Evolutionary conservation across 2,888 invertebrate genomes (phyloP), one percentile per base, ranked within the genome.

Genomic region (Oscheius sp.): DNA sequence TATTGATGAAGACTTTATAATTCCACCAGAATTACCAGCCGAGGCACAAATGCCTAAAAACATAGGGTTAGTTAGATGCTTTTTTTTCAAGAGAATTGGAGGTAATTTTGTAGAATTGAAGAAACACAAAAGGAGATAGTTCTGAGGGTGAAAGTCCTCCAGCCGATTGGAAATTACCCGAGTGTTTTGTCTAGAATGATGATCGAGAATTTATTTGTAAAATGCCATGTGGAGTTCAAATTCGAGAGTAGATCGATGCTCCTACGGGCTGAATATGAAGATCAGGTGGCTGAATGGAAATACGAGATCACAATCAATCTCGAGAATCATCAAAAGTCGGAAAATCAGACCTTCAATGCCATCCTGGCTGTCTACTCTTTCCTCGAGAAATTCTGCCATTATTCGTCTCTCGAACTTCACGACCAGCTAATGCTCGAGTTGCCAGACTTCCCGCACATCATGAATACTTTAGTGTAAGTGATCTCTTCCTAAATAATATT

Each of bases 401-500:
- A 31, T 46, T 71, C 71, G n/a, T 27, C 67, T 8, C 31, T 48
- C 5, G 71, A 67, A 6, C 65, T 72, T 3, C 69, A 72, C 17
- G 52, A 65, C 23, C 71, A 72, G 27, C 17, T 72, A 15, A 33
- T 52, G 42, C 48, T 72, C 3, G 58, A 72, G 31, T 20, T 72
- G 23, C 68, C 71, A 2, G 34, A 34, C 3, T 25, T 69, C 12
- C 45, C 39, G 5, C 15, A 39, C 0, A 39, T 65, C 25, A 58
- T 69, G 50, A 50, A 57, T 34, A 65, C 31, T 10, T 42, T 72
- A n/a, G 29, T 57, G 71, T 71, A 25, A 33, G 66, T 57, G 6
- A 12, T 33, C 15, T n/a, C 10, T n/a, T 25, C 8, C 25, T n/a
- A 15, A n/a, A n/a, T n/a, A n/a, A n/a, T 29, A 6, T 1, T 34